phyloP scores from a whole-genome alignment of 1,140 invertebrate species.

The Lerema accius region DNA sequence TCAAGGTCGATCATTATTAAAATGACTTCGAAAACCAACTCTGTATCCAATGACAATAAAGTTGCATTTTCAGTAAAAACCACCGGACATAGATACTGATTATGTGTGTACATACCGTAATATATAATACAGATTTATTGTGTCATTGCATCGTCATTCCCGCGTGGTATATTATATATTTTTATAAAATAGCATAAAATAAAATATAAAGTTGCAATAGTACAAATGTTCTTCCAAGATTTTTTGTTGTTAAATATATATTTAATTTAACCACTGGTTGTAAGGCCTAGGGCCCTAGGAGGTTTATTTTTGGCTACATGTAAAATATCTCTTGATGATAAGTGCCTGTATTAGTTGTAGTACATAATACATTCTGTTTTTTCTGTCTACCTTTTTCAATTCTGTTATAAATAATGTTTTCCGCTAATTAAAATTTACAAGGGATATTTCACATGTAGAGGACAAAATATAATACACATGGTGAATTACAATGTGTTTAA shows the following conservation, averaged over 20 bases:
- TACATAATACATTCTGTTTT: neutral
- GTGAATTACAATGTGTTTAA: neutral
- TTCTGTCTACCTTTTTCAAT: neutral
- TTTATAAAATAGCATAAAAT: neutral
- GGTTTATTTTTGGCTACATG: neutral
- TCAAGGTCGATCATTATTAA: no score
- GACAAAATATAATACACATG: neutral
- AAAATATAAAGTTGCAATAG: neutral
- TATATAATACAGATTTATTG: no score
- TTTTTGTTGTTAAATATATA: neutral
- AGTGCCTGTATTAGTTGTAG: neutral
- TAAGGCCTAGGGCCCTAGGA: neutral
- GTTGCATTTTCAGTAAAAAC: neutral
- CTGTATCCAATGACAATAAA: neutral
- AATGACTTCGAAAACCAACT: no score
- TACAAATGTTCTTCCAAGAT: neutral
- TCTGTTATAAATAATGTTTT: neutral
- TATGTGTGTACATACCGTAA: neutral
- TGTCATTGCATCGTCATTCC: neutral
- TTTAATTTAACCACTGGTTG: neutral
- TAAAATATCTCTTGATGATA: neutral
- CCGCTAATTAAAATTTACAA: neutral
- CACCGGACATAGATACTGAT: neutral
- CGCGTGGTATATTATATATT: constrained; percentile 6
- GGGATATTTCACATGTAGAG: neutral